Evolutionary conservation across 2,888 invertebrate genomes (phyloP), one percentile per base, ranked within the genome.

Genomic region (Graphium colonna): DNA sequence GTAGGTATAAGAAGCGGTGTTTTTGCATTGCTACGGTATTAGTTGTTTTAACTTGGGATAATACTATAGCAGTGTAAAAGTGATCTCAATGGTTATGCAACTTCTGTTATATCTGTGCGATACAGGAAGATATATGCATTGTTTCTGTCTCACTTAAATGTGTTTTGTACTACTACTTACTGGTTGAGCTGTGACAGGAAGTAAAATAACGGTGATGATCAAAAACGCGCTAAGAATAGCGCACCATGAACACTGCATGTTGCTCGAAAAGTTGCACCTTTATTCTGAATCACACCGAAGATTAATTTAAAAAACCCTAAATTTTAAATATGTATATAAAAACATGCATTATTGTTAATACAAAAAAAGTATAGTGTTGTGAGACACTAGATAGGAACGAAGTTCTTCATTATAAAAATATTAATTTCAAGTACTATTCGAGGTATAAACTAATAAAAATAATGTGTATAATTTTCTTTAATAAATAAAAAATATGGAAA

Each of bases 171-270:
- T 39, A 54, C 57, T 74, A 81, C 85, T 76, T 60, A 88, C 87
- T 63, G 79, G 79, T 69, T 83, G 83, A 33, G 81, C 79, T 57
- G 73, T 72, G 66, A 77, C 75, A 61, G 73, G 73, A 13, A 79
- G 75, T 42, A 72, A 68, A 50, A 75, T 60, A 51, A 79, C 67
- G 48, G 73, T 73, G 56, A 81, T 57, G 56, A 77, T 60, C 58
- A 77, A 57, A 54, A 78, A 57, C 26, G 65, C 63, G 50, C 71
- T 64, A 61, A 79, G 63, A 45, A 67, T 62, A 57, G 60, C 56
- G 56, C 64, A 60, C 56, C 60, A 69, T 46, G 61, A 53, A 54
- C 62, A 60, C 54, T 60, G 61, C 79, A 79, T 80, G 44, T 47
- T 56, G 50, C 10, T 50, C 43, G 41, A 46, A 41, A 31, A 47